phyloP scores from a whole-genome alignment of 1,140 invertebrate species.

The Pinna nobilis region DNA sequence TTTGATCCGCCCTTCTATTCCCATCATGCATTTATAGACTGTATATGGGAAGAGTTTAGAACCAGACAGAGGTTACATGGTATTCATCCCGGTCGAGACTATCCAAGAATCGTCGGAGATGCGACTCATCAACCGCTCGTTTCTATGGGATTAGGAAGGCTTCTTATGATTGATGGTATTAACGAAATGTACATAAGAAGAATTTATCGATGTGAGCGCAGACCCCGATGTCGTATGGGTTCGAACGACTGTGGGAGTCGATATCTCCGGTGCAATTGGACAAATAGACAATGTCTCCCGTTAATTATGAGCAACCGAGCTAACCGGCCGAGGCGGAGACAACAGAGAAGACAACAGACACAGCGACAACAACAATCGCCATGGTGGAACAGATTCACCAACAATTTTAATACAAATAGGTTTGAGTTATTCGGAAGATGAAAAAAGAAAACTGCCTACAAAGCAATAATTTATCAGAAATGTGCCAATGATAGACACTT shows the following conservation, averaged over 20 bases:
- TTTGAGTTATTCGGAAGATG: no score
- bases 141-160: constrained; percentile 52
- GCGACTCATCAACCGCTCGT: constrained; percentile 50
- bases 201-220: constrained; percentile 53
- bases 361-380: constrained; percentile 3
- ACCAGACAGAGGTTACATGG: constrained; percentile 55
- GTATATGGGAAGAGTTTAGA: constrained; percentile 59
- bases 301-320: constrained; percentile 48
- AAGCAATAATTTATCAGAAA: no score
- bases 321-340: neutral
- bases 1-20: constrained; percentile 57
- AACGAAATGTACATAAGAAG: constrained; percentile 54
- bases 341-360: neutral
- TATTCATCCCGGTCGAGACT: constrained; percentile 54
- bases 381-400: constrained; percentile 15
- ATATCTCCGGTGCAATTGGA: constrained; percentile 56
- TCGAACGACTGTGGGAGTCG: constrained; percentile 53
- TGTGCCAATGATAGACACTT: no score
- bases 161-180: constrained; percentile 55
- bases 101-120: constrained; percentile 55
- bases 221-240: constrained; percentile 47
- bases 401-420: no score
- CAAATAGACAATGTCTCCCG: constrained; percentile 44
- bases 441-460: no score
- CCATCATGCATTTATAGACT: constrained; percentile 58